Evolutionary conservation across 2,888 invertebrate genomes (phyloP).

Genomic region (Oligia strigilis): DNA sequence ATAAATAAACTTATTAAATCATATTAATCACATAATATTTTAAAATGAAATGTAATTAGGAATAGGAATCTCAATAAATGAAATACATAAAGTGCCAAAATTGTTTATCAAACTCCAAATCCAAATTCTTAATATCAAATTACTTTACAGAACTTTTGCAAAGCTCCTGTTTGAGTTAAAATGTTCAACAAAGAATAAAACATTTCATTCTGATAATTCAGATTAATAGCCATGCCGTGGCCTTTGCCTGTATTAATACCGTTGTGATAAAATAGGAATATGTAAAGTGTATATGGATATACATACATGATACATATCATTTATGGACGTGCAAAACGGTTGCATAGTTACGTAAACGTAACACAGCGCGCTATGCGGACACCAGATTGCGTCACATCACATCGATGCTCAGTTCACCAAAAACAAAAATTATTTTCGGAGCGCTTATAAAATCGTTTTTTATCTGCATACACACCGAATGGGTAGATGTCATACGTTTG

Average conservation of each 20-base stretch:
- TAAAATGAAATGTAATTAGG: constrained; percentile 1
- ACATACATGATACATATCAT: neutral
- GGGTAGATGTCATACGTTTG: constrained; percentile 46
- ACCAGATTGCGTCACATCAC: constrained; percentile 76
- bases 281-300: constrained; percentile 1
- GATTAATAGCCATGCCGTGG: constrained; percentile 26
- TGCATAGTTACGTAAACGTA: constrained; percentile 75
- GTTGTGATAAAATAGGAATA: neutral
- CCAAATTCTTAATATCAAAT: constrained; percentile 45
- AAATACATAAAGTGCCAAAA: constrained; percentile 15
- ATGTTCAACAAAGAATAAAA: constrained; percentile 49
- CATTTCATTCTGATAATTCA: constrained; percentile 48
- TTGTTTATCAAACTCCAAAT: constrained; percentile 23
- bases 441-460: constrained; percentile 53
- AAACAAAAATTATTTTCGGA: constrained; percentile 72
- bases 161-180: constrained; percentile 41
- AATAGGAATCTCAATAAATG: neutral
- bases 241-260: constrained; percentile 7
- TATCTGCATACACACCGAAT: constrained; percentile 42
- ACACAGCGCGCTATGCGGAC: constrained; percentile 70
- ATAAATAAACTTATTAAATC: neutral
- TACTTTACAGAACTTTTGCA: constrained; percentile 36
- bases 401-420: constrained; percentile 75
- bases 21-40: neutral
- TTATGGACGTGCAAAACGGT: constrained; percentile 50